A percentile compares a stretch with the other conserved stretches of the same genome.
phyloP scores from a whole-genome alignment of 1,140 invertebrate species.

The Heliconius eleuchia region DNA sequence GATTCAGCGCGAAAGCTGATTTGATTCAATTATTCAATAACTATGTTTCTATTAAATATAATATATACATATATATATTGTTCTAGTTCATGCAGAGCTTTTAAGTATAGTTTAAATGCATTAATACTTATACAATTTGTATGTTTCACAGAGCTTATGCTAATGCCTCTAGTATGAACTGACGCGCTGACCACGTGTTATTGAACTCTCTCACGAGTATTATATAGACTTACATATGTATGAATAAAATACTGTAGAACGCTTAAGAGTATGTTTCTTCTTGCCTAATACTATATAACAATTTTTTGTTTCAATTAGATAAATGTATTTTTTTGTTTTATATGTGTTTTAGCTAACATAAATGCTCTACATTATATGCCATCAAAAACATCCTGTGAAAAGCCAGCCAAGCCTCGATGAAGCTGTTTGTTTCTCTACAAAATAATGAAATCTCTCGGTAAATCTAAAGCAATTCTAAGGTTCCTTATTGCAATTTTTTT shows the following conservation, averaged over 20 bases:
- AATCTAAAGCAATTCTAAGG: too few relatives aligned
- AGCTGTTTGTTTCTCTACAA: too few relatives aligned
- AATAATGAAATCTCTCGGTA: too few relatives aligned
- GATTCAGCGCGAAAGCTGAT: too few relatives aligned
- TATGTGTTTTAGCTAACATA: too few relatives aligned
- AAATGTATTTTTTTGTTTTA: background rate
- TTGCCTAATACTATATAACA: background rate
- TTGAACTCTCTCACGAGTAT: conserved; percentile 17
- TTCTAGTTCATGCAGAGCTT: background rate
- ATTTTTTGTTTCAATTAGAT: background rate
- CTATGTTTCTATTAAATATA: too few relatives aligned
- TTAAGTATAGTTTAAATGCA: background rate
- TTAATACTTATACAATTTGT: background rate
- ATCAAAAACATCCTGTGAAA: too few relatives aligned
- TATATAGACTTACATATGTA: background rate
- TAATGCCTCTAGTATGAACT: conserved; percentile 21
- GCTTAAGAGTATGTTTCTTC: background rate
- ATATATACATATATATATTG: background rate
- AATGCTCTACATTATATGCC: too few relatives aligned
- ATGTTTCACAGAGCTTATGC: conserved; percentile 26
- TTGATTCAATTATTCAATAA: too few relatives aligned
- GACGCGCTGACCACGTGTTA: conserved; percentile 22
- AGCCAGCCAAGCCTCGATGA: too few relatives aligned
- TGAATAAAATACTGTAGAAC: background rate
- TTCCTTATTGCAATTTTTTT: too few relatives aligned